phyloP scores from a whole-genome alignment of 2,888 invertebrate genomes.

The Frankliniella intonsa region DNA sequence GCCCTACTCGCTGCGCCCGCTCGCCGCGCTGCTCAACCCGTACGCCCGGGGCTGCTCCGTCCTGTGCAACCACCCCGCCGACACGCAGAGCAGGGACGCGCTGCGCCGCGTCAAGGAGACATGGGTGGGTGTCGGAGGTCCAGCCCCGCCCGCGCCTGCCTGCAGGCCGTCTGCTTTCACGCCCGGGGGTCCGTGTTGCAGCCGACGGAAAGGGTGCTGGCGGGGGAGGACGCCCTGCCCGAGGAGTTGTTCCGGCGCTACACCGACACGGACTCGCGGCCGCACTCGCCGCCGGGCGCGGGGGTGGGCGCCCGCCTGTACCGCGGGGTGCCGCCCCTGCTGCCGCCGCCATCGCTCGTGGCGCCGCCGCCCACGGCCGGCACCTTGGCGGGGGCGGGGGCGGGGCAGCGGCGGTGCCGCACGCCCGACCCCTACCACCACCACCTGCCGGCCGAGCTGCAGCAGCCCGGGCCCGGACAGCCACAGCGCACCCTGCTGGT shows the following conservation, averaged over 20 bases:
- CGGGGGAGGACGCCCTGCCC: constrained; percentile 44
- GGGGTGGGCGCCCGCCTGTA: constrained; percentile 59
- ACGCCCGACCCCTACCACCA: constrained; percentile 59
- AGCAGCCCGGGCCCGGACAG: constrained; percentile 35
- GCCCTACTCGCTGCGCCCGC: constrained; percentile 69
- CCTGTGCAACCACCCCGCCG: constrained; percentile 79
- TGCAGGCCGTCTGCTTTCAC: neutral
- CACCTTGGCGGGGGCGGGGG: constrained; percentile 27
- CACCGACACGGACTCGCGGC: constrained; percentile 79
- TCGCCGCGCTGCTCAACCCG: constrained; percentile 76
- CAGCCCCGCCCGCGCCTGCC: neutral
- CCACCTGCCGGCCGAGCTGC: neutral
- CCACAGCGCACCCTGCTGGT: constrained; percentile 63
- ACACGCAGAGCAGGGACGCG: constrained; percentile 61
- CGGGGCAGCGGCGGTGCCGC: constrained; percentile 51
- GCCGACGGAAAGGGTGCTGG: constrained; percentile 35
- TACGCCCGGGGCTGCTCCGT: constrained; percentile 75
- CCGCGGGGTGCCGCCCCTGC: constrained; percentile 5
- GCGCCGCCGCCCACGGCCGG: constrained; percentile 75
- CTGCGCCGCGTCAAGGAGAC: constrained; percentile 67
- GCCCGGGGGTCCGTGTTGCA: neutral
- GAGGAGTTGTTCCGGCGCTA: constrained; percentile 55
- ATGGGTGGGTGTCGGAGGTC: constrained; percentile 53
- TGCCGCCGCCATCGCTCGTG: constrained; percentile 40
- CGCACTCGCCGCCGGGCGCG: constrained; percentile 63